Conservation (phyloP, 2,888 invertebrate species). For the Scaeva pyrastri region DNA sequence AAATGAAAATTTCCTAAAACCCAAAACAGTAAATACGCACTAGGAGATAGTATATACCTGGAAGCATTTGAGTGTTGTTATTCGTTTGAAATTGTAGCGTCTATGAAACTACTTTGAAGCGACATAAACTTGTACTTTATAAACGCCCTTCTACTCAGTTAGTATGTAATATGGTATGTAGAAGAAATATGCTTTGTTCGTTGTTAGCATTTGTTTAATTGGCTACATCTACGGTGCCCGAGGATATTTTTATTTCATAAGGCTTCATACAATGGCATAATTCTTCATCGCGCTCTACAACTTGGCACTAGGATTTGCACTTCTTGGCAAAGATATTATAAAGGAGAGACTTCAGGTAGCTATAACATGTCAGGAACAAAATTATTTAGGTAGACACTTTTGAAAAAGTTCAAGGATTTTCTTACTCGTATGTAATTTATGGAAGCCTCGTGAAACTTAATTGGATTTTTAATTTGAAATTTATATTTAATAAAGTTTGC, state of each 20-base stretch:
- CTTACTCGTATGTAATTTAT: slow-evolving; percentile 30
- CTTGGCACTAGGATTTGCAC: slow-evolving; percentile 34
- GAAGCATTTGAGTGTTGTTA: slow-evolving; percentile 1
- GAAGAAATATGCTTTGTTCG: slow-evolving; percentile 11
- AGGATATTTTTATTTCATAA: slow-evolving; percentile 43
- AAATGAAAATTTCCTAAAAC: slow-evolving; percentile 9
- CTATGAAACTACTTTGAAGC: slow-evolving; percentile 8
- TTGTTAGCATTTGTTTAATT: slow-evolving; percentile 39
- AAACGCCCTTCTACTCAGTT: slow-evolving; percentile 12
- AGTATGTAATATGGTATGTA: not conserved
- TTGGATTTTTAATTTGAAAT: slow-evolving; percentile 24
- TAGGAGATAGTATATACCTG: not conserved
- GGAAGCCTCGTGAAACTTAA: not conserved
- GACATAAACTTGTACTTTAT: slow-evolving; percentile 2
- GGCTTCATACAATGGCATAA: slow-evolving; percentile 41
- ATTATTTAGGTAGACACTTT: slow-evolving; percentile 34
- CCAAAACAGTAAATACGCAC: not conserved
- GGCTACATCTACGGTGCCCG: slow-evolving; percentile 9
- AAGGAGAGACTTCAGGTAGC: slow-evolving; percentile 28
- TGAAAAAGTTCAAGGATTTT: slow-evolving; percentile 55
- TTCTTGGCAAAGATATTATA: slow-evolving; percentile 13
- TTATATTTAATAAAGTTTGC: slow-evolving; percentile 16
- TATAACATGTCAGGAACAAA: slow-evolving; percentile 32
- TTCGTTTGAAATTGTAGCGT: not conserved
- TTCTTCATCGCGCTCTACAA: slow-evolving; percentile 1